Evolutionary conservation across 35 echinoderm and acorn worm genomes (phyloP).

Genomic region (Holothuria glaberrima): DNA sequence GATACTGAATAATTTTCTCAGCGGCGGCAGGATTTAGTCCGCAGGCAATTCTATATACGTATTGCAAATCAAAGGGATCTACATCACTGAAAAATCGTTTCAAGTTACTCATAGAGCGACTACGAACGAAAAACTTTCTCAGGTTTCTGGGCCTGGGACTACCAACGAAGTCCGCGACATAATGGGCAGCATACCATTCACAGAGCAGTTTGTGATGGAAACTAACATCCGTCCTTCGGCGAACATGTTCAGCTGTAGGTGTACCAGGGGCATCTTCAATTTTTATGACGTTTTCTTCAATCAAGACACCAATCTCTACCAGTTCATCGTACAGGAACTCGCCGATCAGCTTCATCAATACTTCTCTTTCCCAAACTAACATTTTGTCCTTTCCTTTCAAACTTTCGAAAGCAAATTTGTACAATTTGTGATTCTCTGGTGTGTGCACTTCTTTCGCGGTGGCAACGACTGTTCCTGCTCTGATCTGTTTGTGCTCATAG

Average conservation of each 20-base stretch:
- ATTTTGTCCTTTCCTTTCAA: neutral
- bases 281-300: neutral
- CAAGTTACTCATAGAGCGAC: no score
- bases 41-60: neutral
- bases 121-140: no score
- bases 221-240: no score
- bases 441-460: neutral
- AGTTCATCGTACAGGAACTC: neutral
- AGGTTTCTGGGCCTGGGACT: no score
- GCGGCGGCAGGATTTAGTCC: neutral
- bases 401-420: slow-evolving; percentile 18
- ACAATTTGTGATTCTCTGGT: neutral
- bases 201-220: no score
- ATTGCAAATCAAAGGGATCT: no score
- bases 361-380: neutral
- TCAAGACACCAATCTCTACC: neutral
- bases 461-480: neutral
- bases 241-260: no score
- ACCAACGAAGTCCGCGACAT: no score
- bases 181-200: no score
- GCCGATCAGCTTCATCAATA: neutral
- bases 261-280: no score
- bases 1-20: neutral
- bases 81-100: no score
- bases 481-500: neutral